Conservation (phyloP, 2,113 vertebrate species). For the Abramis brama region DNA sequence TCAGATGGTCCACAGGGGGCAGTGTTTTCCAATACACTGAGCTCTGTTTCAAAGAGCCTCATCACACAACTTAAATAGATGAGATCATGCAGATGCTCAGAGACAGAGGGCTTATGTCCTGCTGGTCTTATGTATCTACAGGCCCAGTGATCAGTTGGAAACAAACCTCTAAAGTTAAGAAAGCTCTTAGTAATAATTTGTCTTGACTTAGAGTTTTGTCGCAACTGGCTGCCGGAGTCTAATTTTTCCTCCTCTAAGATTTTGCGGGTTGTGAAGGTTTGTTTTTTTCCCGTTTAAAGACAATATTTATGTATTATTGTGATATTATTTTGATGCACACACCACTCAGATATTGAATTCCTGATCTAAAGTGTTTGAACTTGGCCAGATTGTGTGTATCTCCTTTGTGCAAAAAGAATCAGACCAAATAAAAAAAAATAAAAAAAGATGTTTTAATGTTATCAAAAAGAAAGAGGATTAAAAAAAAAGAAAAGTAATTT, state of each 20-base stretch:
- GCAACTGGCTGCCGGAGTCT: too few species aligned
- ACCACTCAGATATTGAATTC: neutral
- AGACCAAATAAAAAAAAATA: neutral
- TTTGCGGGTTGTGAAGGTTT: neutral
- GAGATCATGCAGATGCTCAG: too few species aligned
- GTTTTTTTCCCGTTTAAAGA: neutral
- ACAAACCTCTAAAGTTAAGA: neutral
- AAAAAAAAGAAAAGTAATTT: neutral
- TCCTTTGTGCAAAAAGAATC: slow-evolving; percentile 1
- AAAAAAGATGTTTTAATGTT: neutral
- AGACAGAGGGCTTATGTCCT: neutral
- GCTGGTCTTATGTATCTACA: neutral
- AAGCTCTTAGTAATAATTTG: neutral
- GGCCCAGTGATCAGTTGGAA: neutral
- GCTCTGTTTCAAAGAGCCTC: neutral
- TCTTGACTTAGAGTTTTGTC: neutral
- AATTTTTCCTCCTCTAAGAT: neutral
- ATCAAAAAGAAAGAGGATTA: neutral
- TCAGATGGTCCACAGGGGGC: neutral
- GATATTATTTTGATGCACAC: neutral
- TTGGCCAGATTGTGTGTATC: neutral
- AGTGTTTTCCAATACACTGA: neutral
- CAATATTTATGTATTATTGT: neutral
- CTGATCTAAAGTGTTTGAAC: neutral
- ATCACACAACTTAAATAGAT: too few species aligned